A percentile compares a stretch with the other conserved stretches of the same genome.
Evolutionary conservation across 2,797 vertebrate species (phyloP).

Genomic region (Dromococcyx pavoninus): DNA sequence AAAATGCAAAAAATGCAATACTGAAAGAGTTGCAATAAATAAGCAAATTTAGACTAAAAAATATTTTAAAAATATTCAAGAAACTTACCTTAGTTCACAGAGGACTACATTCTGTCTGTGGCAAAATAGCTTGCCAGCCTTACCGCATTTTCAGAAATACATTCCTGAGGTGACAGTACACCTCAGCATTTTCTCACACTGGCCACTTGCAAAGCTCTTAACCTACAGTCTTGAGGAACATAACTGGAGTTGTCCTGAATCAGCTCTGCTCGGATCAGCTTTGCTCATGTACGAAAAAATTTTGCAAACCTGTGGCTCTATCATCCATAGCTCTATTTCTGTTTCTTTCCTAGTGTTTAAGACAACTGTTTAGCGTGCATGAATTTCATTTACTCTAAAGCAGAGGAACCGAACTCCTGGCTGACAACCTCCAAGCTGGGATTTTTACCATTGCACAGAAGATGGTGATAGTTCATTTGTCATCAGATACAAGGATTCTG

Average conservation of each 20-base stretch:
- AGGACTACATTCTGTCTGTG: neutral
- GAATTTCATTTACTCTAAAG: neutral
- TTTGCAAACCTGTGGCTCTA: neutral
- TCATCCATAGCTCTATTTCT: neutral
- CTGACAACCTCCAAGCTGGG: neutral
- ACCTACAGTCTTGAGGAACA: neutral
- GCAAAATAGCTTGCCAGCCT: neutral
- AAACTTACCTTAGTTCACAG: neutral
- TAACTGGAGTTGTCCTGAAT: neutral
- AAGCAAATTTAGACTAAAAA: neutral
- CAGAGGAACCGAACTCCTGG: neutral
- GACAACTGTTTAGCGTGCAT: neutral
- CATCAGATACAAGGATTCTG: neutral
- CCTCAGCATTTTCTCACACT: neutral
- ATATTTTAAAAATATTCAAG: neutral
- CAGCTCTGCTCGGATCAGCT: neutral
- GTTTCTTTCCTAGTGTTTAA: neutral
- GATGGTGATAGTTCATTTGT: neutral
- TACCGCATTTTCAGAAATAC: neutral
- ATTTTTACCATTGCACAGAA: neutral
- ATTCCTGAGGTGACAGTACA: neutral
- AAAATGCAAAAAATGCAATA: neutral
- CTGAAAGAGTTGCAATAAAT: neutral
- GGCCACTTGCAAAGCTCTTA: neutral
- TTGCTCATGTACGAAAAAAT: neutral